These are phyloP conservation scores for Helostoma temminkii DNA, from an alignment of 2,797 vertebrate genomes.

Conservation along the genomic window DNA sequence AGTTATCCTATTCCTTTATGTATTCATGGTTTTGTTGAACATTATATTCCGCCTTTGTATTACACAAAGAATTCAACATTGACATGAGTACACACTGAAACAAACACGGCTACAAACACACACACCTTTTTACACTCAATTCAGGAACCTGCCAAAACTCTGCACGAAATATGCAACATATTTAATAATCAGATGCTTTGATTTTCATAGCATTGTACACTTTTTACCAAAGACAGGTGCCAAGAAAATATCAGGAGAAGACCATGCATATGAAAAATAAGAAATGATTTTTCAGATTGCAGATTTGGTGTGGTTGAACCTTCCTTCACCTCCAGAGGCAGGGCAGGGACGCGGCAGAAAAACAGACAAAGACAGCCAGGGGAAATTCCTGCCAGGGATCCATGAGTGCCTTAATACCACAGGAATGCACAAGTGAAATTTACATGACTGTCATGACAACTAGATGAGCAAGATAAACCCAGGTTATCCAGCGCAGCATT, in stretches of 20 bases:
- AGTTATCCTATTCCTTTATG: slow-evolving; percentile 43
- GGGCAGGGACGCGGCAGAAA: slow-evolving; percentile 63
- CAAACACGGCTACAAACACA: slow-evolving; percentile 14
- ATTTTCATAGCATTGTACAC: neutral
- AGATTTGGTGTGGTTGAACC: slow-evolving; percentile 75
- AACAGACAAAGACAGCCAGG: slow-evolving; percentile 53
- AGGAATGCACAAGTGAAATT: slow-evolving; percentile 73
- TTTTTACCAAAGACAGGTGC: neutral
- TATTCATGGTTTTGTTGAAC: slow-evolving; percentile 25
- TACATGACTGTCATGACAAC: slow-evolving; percentile 60
- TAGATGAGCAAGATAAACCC: slow-evolving; percentile 42
- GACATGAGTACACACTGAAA: slow-evolving; percentile 13
- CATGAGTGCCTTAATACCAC: slow-evolving; percentile 70
- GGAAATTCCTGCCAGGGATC: slow-evolving; percentile 79
- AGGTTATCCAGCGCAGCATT: slow-evolving; percentile 5
- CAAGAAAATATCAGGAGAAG: slow-evolving; percentile 3
- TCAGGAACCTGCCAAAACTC: slow-evolving; percentile 8
- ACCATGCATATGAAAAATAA: slow-evolving; percentile 39
- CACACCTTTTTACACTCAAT: slow-evolving; percentile 10
- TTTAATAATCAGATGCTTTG: neutral
- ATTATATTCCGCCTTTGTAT: slow-evolving; percentile 35
- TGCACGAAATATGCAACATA: slow-evolving; percentile 12
- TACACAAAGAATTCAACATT: slow-evolving; percentile 35
- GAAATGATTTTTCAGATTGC: slow-evolving; percentile 62
- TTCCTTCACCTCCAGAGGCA: slow-evolving; percentile 70